Base-by-base conservation (phyloP, 92 coral and sea anemone species). In the Diadumene lineata region DNA sequence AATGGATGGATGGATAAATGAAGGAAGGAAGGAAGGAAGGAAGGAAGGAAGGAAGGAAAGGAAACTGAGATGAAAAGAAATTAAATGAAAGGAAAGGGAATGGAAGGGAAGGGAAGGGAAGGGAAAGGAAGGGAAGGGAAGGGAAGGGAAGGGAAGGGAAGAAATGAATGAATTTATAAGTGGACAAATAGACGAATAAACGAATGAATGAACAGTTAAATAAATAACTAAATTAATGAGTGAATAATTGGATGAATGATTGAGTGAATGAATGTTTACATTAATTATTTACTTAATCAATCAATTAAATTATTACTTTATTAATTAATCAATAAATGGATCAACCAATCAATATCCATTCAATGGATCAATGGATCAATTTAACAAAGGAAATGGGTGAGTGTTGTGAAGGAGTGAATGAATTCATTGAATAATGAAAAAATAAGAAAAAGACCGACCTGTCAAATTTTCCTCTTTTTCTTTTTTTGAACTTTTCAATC, bases 401-500 rank as follows among this genome's bases (percentile, higher is more conserved):
- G 13, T 4, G 13, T 4, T 4, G 13, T 38, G 48, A 38, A 38
- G 6, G 48, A 38, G 13, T 13, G 13, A 38, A 4, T 38, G 48
- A 38, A 38, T 38, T 6, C 13, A 4, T 38, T 6, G 13, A 6
- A 4, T 6, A 13, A 38, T 38, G 48, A 38, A 13, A 38, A 38
- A 38, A 38, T 38, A 13, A 38, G 7, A 13, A 38, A 38, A 38
- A 4, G 48, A 38, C 6, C 13, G 13, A 68, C 82, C 68, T 53
- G 28, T 56, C 53, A 60, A 50, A 19, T 0, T 29, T 56, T n/a
- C 23, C 67, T 31, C 62, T 64, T 46, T 23, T 85, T 60, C 56
- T 85, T 56, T 60, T 75, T 34, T 80, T 80, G 11, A 74, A 75
- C 34, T 60, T 81, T 48, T 85, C 74, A 53, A 81, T 66, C 24